Evolutionary conservation across 35 echinoderm and acorn worm species (phyloP).

Genomic region (Apostichopus japonicus): DNA sequence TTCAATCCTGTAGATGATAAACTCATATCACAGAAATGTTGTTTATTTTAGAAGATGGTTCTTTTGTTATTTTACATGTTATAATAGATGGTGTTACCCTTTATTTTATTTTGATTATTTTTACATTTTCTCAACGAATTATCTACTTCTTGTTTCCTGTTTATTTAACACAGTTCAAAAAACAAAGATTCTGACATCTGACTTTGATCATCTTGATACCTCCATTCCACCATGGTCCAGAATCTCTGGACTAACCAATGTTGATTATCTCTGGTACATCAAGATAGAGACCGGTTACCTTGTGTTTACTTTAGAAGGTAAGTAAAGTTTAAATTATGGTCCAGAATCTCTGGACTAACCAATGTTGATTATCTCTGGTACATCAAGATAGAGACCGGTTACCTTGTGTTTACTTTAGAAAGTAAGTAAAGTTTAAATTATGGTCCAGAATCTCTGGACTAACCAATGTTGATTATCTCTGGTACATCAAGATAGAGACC

Average conservation of each 20-base stretch:
- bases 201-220: slow-evolving; percentile 31
- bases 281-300: not conserved
- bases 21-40: too few relatives aligned
- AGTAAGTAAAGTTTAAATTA: not conserved
- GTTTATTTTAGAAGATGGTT: too few relatives aligned
- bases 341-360: not conserved
- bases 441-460: not conserved
- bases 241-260: not conserved
- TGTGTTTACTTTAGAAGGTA: slow-evolving; percentile 22
- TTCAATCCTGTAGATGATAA: too few relatives aligned
- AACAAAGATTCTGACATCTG: slow-evolving; percentile 16
- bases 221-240: slow-evolving; percentile 2
- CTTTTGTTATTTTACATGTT: too few relatives aligned
- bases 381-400: slow-evolving; percentile 13
- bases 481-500: slow-evolving; percentile 27
- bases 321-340: not conserved
- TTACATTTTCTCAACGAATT: too few relatives aligned
- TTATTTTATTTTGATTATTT: too few relatives aligned
- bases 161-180: slow-evolving; percentile 20
- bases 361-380: slow-evolving; percentile 36
- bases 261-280: slow-evolving; percentile 51
- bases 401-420: slow-evolving; percentile 9
- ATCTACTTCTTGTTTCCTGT: too few relatives aligned
- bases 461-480: slow-evolving; percentile 1
- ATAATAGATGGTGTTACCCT: too few relatives aligned